Evolutionary conservation across 1,140 invertebrate species (phyloP).

Genomic region (Dreissena rostriformis): DNA sequence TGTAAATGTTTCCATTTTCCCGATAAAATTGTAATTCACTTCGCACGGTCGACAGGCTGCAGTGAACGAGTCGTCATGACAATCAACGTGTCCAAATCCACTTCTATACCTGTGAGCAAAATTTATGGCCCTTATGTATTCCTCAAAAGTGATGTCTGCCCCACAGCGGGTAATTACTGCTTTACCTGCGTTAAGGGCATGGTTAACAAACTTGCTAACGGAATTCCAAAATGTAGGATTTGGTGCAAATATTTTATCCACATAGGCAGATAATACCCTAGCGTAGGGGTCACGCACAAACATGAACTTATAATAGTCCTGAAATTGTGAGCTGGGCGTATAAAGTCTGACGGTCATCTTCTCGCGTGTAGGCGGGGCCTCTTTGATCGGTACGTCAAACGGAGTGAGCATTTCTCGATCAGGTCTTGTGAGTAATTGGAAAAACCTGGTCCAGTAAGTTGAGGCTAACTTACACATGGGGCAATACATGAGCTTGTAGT

Average conservation of each 20-base stretch:
- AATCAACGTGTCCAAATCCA: slow-evolving; percentile 13
- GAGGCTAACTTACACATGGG: slow-evolving; percentile 57
- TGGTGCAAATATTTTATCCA: slow-evolving; percentile 62
- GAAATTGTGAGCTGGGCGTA: not conserved
- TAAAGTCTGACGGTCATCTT: not conserved
- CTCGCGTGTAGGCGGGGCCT: slow-evolving; percentile 33
- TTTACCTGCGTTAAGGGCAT: not conserved
- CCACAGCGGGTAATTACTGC: slow-evolving; percentile 32
- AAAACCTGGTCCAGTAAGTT: slow-evolving; percentile 54
- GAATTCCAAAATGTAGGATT: slow-evolving; percentile 56
- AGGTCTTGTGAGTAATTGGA: slow-evolving; percentile 8
- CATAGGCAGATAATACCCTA: slow-evolving; percentile 59
- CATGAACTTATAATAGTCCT: slow-evolving; percentile 49
- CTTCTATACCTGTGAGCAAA: slow-evolving; percentile 7
- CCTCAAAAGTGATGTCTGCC: slow-evolving; percentile 54
- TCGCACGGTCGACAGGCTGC: slow-evolving; percentile 55
- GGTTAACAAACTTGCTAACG: slow-evolving; percentile 1
- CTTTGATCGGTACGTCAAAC: slow-evolving; percentile 28
- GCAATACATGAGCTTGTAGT: slow-evolving; percentile 41
- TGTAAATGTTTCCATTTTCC: slow-evolving; percentile 56
- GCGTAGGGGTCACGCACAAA: slow-evolving; percentile 60
- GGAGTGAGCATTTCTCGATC: slow-evolving; percentile 14
- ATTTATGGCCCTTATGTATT: slow-evolving; percentile 54
- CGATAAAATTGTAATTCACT: slow-evolving; percentile 56
- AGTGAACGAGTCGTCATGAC: slow-evolving; percentile 45